Evolutionary conservation across 2,888 invertebrate genomes (phyloP).

Genomic region (Macrostomum cliftonense): DNA sequence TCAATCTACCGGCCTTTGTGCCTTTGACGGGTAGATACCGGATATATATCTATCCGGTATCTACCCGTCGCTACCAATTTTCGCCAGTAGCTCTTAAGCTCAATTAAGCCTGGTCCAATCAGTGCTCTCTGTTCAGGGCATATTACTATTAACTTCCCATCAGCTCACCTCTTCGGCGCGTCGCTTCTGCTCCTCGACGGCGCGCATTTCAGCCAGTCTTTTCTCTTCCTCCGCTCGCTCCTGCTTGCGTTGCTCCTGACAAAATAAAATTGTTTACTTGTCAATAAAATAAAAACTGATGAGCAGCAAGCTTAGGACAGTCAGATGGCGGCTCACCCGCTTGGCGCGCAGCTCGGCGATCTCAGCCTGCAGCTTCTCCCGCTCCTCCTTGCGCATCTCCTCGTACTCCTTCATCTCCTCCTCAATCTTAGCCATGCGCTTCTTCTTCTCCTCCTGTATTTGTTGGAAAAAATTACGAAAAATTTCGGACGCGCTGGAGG

Average conservation of each 20-base stretch:
- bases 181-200: conserved; percentile 77
- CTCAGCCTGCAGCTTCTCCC: conserved; percentile 9
- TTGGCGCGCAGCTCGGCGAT: conserved; percentile 7
- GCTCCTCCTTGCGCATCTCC: conserved; percentile 8
- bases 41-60: no score
- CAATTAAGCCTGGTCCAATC: no score
- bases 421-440: conserved; percentile 8
- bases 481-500: no score
- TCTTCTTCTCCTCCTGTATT: conserved; percentile 2
- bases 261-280: neutral
- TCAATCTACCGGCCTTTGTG: no score
- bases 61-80: no score
- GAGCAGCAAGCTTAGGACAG: no score
- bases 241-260: conserved; percentile 40
- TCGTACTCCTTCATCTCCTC: conserved; percentile 11
- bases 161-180: conserved; percentile 48
- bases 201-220: conserved; percentile 77
- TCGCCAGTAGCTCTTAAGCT: no score
- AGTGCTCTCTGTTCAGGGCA: no score
- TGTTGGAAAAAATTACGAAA: no score
- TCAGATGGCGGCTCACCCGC: conserved; percentile 3
- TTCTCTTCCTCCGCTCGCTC: conserved; percentile 87
- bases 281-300: no score
- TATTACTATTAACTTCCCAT: no score
- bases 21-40: no score